Evolutionary conservation across 2,113 vertebrate genomes (phyloP).

Genomic region (Apistogramma diplotaenia): DNA sequence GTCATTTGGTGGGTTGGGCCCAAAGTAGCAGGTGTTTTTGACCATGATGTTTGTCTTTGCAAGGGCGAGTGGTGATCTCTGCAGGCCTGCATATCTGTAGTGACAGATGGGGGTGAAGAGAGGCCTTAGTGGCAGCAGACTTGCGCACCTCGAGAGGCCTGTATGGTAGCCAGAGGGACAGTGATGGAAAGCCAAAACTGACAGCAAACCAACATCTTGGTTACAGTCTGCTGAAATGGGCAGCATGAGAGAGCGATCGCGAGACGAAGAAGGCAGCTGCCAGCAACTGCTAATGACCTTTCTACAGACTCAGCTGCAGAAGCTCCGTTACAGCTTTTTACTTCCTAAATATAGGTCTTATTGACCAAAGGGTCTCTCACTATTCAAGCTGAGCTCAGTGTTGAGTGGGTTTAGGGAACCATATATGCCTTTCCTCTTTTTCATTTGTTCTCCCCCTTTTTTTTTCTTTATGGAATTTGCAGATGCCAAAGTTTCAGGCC

Average conservation of each 20-base stretch:
- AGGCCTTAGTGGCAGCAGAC: not conserved
- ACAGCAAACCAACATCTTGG: not conserved
- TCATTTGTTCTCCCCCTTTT: too few species aligned
- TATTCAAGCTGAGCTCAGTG: not conserved
- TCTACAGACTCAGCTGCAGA: not conserved
- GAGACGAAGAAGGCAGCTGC: not conserved
- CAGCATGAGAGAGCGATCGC: not conserved
- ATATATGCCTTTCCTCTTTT: not conserved
- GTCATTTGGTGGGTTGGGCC: not conserved
- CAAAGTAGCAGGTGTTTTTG: not conserved
- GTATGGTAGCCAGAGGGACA: not conserved
- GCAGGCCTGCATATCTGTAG: not conserved
- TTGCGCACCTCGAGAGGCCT: not conserved
- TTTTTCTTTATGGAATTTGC: too few species aligned
- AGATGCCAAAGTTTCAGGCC: too few species aligned
- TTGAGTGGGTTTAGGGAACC: not conserved
- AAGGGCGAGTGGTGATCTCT: too few species aligned
- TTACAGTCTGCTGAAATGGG: not conserved
- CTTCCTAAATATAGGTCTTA: not conserved
- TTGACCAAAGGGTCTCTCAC: not conserved
- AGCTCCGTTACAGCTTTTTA: not conserved
- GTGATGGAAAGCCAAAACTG: not conserved
- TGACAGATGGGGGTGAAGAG: not conserved
- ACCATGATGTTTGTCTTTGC: not conserved
- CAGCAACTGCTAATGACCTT: not conserved